Percentiles rank a stretch among this genome's conserved stretches.
phyloP scores from a whole-genome alignment of 2,888 invertebrate genomes.

The Dynastes hyllus region DNA sequence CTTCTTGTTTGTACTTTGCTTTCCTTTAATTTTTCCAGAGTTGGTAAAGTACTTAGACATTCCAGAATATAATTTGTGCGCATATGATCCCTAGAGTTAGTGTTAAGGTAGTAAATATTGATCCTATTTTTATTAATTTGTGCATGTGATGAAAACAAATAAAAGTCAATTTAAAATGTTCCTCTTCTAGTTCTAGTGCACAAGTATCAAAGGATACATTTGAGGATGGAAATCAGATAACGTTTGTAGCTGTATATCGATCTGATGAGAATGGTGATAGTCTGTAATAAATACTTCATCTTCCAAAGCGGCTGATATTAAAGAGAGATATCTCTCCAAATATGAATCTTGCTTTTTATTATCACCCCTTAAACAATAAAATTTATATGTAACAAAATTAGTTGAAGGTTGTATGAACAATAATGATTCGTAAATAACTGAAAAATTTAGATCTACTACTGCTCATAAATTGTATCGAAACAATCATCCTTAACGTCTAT shows the following conservation, averaged over 20 bases:
- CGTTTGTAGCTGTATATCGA: slow-evolving; percentile 65
- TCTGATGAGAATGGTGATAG: slow-evolving; percentile 65
- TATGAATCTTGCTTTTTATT: slow-evolving; percentile 63
- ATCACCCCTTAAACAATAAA: slow-evolving; percentile 62
- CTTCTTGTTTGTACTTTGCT: slow-evolving; percentile 14
- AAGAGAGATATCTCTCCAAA: slow-evolving; percentile 65
- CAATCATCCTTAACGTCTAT: too few relatives aligned
- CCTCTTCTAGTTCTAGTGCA: background rate
- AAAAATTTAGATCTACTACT: too few relatives aligned
- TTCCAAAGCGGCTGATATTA: slow-evolving; percentile 65
- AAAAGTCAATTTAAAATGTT: background rate
- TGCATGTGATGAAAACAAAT: too few relatives aligned
- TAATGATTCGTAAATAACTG: too few relatives aligned
- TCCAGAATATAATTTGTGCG: slow-evolving; percentile 66
- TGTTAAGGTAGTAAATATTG: slow-evolving; percentile 57
- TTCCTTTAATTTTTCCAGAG: slow-evolving; percentile 49
- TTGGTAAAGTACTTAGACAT: slow-evolving; percentile 63
- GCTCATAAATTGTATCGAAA: too few relatives aligned
- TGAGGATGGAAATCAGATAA: slow-evolving; percentile 65
- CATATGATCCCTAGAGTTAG: slow-evolving; percentile 64
- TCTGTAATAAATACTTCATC: slow-evolving; percentile 69
- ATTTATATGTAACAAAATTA: background rate
- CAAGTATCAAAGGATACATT: slow-evolving; percentile 58
- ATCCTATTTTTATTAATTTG: too few relatives aligned
- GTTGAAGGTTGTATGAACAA: too few relatives aligned